These are phyloP conservation scores for Schizothorax lantsangensis DNA, from an alignment of 2,797 vertebrate genomes.

Conservation along the genomic window DNA sequence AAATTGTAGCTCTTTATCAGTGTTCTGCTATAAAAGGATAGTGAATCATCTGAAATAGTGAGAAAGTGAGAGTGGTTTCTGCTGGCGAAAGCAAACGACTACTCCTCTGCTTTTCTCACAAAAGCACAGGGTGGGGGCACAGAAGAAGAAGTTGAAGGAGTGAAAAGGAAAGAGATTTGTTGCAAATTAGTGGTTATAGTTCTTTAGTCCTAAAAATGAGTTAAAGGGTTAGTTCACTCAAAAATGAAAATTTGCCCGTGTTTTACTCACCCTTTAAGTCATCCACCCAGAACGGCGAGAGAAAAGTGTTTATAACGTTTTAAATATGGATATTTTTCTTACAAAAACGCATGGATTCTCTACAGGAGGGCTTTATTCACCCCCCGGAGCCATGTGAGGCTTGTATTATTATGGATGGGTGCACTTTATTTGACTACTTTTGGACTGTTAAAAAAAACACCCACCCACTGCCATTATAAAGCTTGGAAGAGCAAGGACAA, in stretches of 20 bases:
- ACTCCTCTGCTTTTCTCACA: slow-evolving; percentile 52
- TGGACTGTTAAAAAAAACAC: background rate
- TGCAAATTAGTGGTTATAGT: slow-evolving; percentile 60
- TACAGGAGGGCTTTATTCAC: background rate
- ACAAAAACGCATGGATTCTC: background rate
- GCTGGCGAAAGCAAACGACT: slow-evolving; percentile 56
- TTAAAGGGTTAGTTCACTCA: slow-evolving; percentile 51
- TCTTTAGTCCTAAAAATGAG: slow-evolving; percentile 77
- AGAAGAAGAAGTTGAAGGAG: slow-evolving; percentile 37
- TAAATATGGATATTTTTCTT: background rate
- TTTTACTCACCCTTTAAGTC: too few relatives aligned
- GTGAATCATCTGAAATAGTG: slow-evolving; percentile 76
- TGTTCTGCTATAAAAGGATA: slow-evolving; percentile 95
- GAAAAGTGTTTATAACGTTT: too few relatives aligned
- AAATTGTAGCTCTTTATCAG: slow-evolving; percentile 85
- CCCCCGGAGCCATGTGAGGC: background rate
- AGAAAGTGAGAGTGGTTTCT: slow-evolving; percentile 57
- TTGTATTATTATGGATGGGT: background rate
- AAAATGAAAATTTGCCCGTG: too few relatives aligned
- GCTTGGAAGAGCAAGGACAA: background rate
- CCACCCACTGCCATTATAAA: background rate
- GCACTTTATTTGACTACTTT: background rate
- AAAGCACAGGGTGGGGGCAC: slow-evolving; percentile 30
- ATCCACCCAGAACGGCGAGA: background rate
- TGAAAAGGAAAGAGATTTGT: slow-evolving; percentile 60